Evolutionary conservation across 1,140 invertebrate genomes (phyloP), one percentile per base, ranked within the genome.

Genomic region (Drosophila albomicans): DNA sequence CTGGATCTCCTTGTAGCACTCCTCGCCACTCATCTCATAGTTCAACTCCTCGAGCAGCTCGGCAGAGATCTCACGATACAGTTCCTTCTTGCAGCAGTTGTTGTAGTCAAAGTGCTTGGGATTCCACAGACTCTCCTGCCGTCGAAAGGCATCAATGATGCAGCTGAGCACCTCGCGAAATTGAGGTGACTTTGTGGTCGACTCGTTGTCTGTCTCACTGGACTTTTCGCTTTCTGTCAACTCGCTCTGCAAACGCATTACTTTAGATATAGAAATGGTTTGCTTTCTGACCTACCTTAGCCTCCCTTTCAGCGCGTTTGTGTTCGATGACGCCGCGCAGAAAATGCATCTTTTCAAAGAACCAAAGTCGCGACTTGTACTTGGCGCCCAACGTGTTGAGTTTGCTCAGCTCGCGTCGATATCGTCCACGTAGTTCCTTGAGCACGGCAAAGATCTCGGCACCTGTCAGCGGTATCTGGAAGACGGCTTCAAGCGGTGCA

Each of bases 51-150:
- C 76, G 10, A 71, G 57, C 57, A 91, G 48, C 63, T 91, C 75
- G 0, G 49, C 62, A 0, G 90, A 75, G 16, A 91, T 91, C 20
- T 91, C 90, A 0, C 69, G 48, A 13, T 82, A 90, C 5, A 90
- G 57, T 1, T 87, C 81, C 68, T 78, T 84, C 45, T 91, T 91
- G 77, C 54, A 57, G 41, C 90, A 91, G 5, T 43, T 79, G 35
- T 71, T 43, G 61, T 80, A 91, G 48, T 90, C 78, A 28, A 75
- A 72, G 64, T 91, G 85, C 10, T 87, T 69, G 0, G 90, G 89
- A 79, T 91, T 91, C 90, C 90, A 91, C 16, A 91, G 76, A 6
- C 80, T 79, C 16, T 91, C 90, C 52, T 78, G 72, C 0, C 78
- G 52, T n/a, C 79, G 76, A 25, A 90, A 91, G 0, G 80, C 74